A percentile compares a stretch with the other conserved stretches of the same genome.
Conservation (phyloP, 1,140 invertebrate genomes). For the Grapholita molesta region DNA sequence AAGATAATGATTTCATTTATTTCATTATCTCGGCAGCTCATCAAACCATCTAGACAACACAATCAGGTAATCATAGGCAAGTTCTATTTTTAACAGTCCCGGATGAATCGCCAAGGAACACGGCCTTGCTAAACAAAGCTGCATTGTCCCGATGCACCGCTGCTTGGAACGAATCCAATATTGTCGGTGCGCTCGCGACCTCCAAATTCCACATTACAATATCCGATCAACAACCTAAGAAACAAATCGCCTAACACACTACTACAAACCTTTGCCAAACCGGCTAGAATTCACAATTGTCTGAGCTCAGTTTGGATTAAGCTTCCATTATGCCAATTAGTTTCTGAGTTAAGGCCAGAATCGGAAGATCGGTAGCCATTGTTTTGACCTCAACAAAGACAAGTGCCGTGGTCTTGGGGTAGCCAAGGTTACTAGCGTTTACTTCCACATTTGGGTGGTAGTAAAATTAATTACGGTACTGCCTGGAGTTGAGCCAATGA, state of each 20-base stretch:
- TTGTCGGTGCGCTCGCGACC: constrained; percentile 56
- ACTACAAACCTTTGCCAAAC: neutral
- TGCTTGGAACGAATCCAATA: constrained; percentile 71
- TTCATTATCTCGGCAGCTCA: no score
- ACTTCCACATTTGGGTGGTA: constrained; percentile 33
- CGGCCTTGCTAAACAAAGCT: constrained; percentile 67
- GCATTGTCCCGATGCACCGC: constrained; percentile 58
- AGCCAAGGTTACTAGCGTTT: constrained; percentile 59
- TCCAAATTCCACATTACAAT: constrained; percentile 74
- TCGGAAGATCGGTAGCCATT: constrained; percentile 55
- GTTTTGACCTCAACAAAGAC: constrained; percentile 65
- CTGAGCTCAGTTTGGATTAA: neutral
- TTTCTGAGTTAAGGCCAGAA: constrained; percentile 47
- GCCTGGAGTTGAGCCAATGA: neutral
- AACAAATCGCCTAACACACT: neutral
- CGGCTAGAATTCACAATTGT: constrained; percentile 13
- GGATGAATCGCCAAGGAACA: constrained; percentile 36
- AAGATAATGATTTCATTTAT: no score
- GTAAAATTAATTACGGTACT: constrained; percentile 31
- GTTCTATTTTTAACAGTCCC: constrained; percentile 1
- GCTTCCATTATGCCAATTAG: constrained; percentile 37
- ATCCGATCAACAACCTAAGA: constrained; percentile 25
- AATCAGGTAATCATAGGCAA: neutral
- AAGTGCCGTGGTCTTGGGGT: constrained; percentile 48
- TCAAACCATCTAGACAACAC: neutral